Evolutionary conservation across 35 echinoderm and acorn worm genomes (phyloP).

Genomic region (Strongylocentrotus purpuratus): DNA sequence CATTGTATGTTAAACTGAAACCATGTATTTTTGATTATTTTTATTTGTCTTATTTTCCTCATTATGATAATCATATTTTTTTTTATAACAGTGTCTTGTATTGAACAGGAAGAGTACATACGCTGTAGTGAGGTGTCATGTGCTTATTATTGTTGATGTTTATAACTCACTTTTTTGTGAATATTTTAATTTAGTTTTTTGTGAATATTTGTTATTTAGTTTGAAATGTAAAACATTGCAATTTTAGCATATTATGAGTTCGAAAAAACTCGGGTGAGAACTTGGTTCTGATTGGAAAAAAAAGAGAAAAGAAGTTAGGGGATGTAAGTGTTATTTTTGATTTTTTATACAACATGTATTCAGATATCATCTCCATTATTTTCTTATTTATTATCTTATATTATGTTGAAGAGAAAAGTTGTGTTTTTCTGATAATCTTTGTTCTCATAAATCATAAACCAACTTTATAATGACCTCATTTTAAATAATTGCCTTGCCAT

Average conservation of each 20-base stretch:
- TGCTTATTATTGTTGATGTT: no score
- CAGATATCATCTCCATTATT: no score
- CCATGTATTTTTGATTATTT: not conserved
- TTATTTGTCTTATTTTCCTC: not conserved
- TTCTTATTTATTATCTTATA: no score
- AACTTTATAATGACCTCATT: no score
- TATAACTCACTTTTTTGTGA: no score
- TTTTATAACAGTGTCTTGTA: not conserved
- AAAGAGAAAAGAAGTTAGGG: no score
- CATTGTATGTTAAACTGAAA: no score
- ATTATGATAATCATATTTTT: not conserved
- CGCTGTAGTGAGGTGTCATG: not conserved
- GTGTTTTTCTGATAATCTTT: not conserved
- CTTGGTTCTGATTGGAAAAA: not conserved
- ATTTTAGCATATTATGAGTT: no score
- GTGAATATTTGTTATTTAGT: not conserved
- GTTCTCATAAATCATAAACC: no score
- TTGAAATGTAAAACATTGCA: no score
- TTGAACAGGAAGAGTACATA: not conserved
- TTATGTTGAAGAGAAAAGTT: not conserved
- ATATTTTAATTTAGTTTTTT: not conserved
- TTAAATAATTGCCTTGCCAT: not conserved
- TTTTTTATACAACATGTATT: no score
- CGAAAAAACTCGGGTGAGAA: not conserved
- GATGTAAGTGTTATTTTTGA: no score